Evolutionary conservation across 2,888 invertebrate species (phyloP), one percentile per base, ranked within the genome.

Genomic region (Catocala sponsa): DNA sequence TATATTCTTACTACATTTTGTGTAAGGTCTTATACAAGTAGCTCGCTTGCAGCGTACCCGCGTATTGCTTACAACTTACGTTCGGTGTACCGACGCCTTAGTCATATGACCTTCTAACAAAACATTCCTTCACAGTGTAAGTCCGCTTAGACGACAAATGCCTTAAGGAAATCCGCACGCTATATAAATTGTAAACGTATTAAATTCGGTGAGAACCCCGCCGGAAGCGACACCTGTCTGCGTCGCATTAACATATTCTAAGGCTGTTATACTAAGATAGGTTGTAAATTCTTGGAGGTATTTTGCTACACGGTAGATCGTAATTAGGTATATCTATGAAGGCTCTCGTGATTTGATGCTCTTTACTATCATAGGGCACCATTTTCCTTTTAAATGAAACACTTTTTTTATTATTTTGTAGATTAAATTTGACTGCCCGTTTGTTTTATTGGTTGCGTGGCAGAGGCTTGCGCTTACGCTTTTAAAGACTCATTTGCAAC

Each of bases 211-310:
- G 60, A 62, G 62, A 77, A 60, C 58, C 32, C 42, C 51, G 46
- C 52, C 58, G 46, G 46, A 51, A 51, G 53, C 35, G 59, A 62
- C 74, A 77, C 65, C 65, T 74, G 75, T 63, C 65, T 59, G 55
- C 49, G 46, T n/a, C 48, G 48, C 59, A 71, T 74, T 70, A 68
- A 62, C 65, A 68, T 53, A 74, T 63, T 68, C 52, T 44, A 57
- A 51, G 52, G 50, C 58, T 46, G 25, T 48, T 52, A 32, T 64
- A n/a, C 52, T 59, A 59, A 55, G 51, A 51, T 33, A 42, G 41
- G 48, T 38, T 52, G 46, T 56, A 33, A 33, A 56, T 56, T 55
- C 41, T 42, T 44, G 12, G 13, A 42, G 32, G 49, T 13, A 38
- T 32, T 38, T 53, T 49, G 32, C 57, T 47, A 53, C 38, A 41